Conservation (phyloP, 1,140 invertebrate species). For the Eriosoma lanigerum region DNA sequence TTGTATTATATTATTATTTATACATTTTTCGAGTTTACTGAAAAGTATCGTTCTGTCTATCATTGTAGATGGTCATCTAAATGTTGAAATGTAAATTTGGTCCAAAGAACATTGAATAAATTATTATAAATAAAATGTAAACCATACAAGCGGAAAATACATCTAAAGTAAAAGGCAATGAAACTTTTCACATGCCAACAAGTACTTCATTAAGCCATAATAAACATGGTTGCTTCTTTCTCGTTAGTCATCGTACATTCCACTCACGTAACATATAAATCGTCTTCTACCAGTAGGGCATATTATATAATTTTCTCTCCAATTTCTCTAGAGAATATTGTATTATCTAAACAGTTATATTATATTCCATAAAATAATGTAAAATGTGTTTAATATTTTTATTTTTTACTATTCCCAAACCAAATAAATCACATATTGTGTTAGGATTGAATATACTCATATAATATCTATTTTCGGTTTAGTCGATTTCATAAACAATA, state of each 20-base stretch:
- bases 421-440: background rate
- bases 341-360: background rate
- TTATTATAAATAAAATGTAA: background rate
- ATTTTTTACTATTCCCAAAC: background rate
- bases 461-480: background rate
- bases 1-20: too few relatives aligned
- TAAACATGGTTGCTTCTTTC: background rate
- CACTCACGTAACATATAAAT: background rate
- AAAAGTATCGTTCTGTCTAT: too few relatives aligned
- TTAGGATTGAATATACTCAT: background rate
- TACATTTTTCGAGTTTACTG: too few relatives aligned
- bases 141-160: background rate
- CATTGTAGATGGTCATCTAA: too few relatives aligned
- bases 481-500: background rate
- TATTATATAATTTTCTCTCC: background rate
- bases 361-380: background rate
- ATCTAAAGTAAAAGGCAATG: background rate
- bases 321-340: too few relatives aligned
- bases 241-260: slow-evolving; percentile 17
- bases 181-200: slow-evolving; percentile 40
- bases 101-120: too few relatives aligned
- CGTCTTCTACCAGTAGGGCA: background rate
- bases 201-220: slow-evolving; percentile 41
- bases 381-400: background rate
- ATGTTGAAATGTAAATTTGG: too few relatives aligned